Percentiles rank a stretch among this genome's conserved stretches.
Evolutionary conservation across 2,888 invertebrate species (phyloP).

Genomic region (Lasiommata megera): DNA sequence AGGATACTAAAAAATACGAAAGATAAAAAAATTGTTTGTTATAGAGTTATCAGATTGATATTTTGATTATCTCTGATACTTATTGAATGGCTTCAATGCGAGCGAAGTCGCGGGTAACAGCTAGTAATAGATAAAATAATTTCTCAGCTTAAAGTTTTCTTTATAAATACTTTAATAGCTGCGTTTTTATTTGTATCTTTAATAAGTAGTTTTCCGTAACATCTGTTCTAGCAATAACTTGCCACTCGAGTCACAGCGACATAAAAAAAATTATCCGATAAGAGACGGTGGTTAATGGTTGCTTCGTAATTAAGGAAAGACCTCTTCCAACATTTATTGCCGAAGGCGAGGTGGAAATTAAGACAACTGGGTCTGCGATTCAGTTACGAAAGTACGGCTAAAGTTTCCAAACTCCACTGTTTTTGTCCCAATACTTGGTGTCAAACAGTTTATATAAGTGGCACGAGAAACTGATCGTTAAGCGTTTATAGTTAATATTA

Average conservation of each 20-base stretch:
- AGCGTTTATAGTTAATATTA: too few species aligned
- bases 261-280: slow-evolving; percentile 30
- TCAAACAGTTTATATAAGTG: background rate
- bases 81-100: too few species aligned
- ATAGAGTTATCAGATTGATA: too few species aligned
- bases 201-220: slow-evolving; percentile 44
- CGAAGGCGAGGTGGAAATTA: slow-evolving; percentile 21
- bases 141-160: background rate
- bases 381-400: slow-evolving; percentile 9
- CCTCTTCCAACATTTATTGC: slow-evolving; percentile 20
- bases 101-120: too few species aligned
- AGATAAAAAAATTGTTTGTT: too few species aligned
- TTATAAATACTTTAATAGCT: slow-evolving; percentile 1
- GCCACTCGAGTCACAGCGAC: slow-evolving; percentile 32
- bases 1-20: too few species aligned
- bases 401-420: slow-evolving; percentile 6
- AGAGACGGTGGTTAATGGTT: slow-evolving; percentile 44
- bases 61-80: too few species aligned
- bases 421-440: slow-evolving; percentile 4
- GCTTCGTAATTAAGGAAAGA: slow-evolving; percentile 29
- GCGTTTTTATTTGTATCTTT: background rate
- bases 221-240: slow-evolving; percentile 67
- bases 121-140: background rate
- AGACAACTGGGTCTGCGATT: slow-evolving; percentile 8
- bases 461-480: too few species aligned